A percentile compares a stretch with the other conserved stretches of the same genome.
Conservation (phyloP, 1,140 invertebrate species). For the Ctenoplectra terminalis region DNA sequence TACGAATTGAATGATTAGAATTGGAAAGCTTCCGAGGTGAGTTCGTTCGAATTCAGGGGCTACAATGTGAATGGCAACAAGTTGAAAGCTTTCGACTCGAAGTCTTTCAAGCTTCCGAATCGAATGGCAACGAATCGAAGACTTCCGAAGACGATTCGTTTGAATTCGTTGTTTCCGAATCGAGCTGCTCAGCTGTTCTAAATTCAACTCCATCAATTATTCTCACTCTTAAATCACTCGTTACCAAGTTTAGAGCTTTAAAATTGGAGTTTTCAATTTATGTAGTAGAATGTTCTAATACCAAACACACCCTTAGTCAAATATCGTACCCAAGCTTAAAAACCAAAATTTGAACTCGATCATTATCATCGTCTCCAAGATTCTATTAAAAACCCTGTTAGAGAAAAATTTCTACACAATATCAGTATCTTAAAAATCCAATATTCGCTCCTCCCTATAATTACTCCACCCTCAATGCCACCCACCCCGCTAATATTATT, state of each 20-base stretch:
- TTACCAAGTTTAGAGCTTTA: too few species aligned
- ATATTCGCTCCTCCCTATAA: not conserved
- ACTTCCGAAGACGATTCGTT: constrained; percentile 14
- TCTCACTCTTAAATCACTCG: too few species aligned
- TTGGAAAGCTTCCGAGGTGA: not conserved
- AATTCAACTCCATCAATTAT: too few species aligned
- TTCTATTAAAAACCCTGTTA: too few species aligned
- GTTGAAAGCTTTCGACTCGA: not conserved
- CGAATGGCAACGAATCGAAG: constrained; percentile 11
- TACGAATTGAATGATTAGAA: not conserved
- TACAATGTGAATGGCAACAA: not conserved
- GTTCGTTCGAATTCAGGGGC: not conserved
- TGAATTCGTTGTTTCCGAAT: not conserved
- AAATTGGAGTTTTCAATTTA: too few species aligned
- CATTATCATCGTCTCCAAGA: too few species aligned
- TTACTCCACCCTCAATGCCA: not conserved
- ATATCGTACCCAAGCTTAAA: too few species aligned
- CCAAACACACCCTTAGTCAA: too few species aligned
- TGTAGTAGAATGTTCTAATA: too few species aligned
- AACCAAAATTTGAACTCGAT: too few species aligned
- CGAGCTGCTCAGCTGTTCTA: not conserved
- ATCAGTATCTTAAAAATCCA: not conserved
- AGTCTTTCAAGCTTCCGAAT: constrained; percentile 1
- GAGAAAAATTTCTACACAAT: too few species aligned
- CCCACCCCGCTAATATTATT: not conserved